Percentiles rank a stretch among this genome's conserved stretches.
Conservation (phyloP, 64 coral and sea anemone species). For the Catalaphyllia jardinei region DNA sequence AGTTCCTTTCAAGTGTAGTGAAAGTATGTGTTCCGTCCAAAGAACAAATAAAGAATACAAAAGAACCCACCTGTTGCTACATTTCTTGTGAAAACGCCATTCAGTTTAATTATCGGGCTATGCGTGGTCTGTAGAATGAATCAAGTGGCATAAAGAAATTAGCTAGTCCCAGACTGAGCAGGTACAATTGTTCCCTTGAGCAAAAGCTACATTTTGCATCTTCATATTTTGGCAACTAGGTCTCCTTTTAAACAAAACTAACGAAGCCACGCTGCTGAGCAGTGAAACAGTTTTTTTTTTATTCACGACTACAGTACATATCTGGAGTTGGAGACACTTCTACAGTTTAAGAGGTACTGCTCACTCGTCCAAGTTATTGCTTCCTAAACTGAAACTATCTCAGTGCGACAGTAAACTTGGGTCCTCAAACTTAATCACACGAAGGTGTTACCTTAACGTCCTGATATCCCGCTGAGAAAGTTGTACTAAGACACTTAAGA, state of each 20-base stretch:
- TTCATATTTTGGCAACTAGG: too few species aligned
- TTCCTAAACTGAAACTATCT: too few species aligned
- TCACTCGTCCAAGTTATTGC: too few species aligned
- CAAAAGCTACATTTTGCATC: too few species aligned
- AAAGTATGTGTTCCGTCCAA: not conserved
- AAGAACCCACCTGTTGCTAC: constrained; percentile 88
- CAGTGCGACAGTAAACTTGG: too few species aligned
- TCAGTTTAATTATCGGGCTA: constrained; percentile 96
- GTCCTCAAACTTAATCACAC: not conserved
- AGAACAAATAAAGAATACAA: not conserved
- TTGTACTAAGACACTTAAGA: constrained; percentile 92
- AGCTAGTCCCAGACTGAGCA: not conserved
- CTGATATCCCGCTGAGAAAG: constrained; percentile 80
- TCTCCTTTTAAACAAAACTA: too few species aligned
- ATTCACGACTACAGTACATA: too few species aligned
- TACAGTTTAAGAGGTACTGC: too few species aligned
- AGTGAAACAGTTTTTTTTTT: too few species aligned
- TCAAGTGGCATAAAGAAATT: not conserved
- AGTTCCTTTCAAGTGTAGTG: not conserved
- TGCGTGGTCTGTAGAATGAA: constrained; percentile 79
- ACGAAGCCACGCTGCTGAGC: too few species aligned
- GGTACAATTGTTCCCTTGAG: too few species aligned
- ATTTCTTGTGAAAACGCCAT: constrained; percentile 93
- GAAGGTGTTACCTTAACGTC: constrained; percentile 34
- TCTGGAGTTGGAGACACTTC: too few species aligned